Evolutionary conservation across 2,888 invertebrate genomes (phyloP), one percentile per base, ranked within the genome.

Genomic region (Lepidonotus clava): DNA sequence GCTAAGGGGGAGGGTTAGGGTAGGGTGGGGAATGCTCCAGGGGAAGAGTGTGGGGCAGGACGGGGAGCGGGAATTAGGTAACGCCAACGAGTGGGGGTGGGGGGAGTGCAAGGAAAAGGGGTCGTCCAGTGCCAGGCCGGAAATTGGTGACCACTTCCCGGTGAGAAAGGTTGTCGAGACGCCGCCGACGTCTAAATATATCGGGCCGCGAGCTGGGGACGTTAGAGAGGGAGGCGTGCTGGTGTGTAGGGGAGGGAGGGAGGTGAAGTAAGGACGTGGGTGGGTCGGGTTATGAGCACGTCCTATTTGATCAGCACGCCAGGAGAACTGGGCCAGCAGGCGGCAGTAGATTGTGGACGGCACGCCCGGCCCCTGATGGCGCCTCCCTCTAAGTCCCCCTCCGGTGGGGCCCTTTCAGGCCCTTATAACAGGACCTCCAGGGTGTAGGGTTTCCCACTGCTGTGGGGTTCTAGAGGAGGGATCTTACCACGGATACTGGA

Each of bases 161-260:
- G 24, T 11, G 18, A n/a, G 2, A 53, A 53, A 28, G 61, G 61
- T 11, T n/a, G n/a, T n/a, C n/a, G n/a, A n/a, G n/a, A n/a, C n/a
- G n/a, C n/a, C n/a, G n/a, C n/a, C n/a, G n/a, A n/a, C n/a, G n/a
- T n/a, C n/a, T n/a, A n/a, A n/a, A n/a, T n/a, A n/a, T n/a, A n/a
- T n/a, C n/a, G n/a, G n/a, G n/a, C n/a, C 2, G 46, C 46, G 46
- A 11, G 46, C 28, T 18, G 61, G 11, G 61, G 61, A 61, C 61
- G 61, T 61, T 28, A 61, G 61, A n/a, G 61, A n/a, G 61, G 61
- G 61, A 56, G 18, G 56, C 56, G 56, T n/a, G 56, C 46, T 46
- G n/a, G 4, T 61, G 53, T 46, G 53, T 53, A n/a, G 18, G 53
- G 53, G 53, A 18, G 46, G 46, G 46, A 18, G 46, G 46, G 46